phyloP scores from a whole-genome alignment of 2,888 invertebrate species.

The Lepidocyrtoides sp. region DNA sequence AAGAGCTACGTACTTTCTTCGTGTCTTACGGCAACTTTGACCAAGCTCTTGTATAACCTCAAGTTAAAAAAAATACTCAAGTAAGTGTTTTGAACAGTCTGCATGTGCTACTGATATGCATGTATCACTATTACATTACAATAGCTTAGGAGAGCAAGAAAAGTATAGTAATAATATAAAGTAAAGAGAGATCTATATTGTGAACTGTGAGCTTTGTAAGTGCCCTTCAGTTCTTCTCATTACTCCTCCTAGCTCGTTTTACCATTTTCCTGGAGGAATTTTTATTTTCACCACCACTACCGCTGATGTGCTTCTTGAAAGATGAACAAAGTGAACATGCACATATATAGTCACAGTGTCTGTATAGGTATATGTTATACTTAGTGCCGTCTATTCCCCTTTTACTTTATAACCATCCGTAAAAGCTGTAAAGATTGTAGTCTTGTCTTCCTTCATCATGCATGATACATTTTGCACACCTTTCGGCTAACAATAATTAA shows the following conservation, averaged over 20 bases:
- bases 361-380: not conserved
- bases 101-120: not conserved
- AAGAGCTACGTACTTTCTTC: constrained; percentile 29
- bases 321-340: too few species aligned
- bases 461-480: constrained; percentile 64
- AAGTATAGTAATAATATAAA: constrained; percentile 19
- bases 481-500: constrained; percentile 70
- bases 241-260: constrained; percentile 25
- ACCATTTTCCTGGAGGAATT: constrained; percentile 11
- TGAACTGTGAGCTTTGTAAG: constrained; percentile 26
- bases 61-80: too few species aligned
- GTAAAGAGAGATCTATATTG: not conserved
- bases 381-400: not conserved
- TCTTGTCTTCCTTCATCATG: constrained; percentile 34
- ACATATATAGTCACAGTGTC: not conserved
- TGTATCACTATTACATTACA: not conserved
- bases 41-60: too few species aligned
- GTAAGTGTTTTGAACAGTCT: too few species aligned
- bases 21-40: not conserved
- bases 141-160: not conserved
- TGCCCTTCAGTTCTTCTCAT: constrained; percentile 58
- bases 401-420: not conserved
- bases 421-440: not conserved
- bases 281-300: constrained; percentile 12
- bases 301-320: constrained; percentile 34